Evolutionary conservation across 2,797 vertebrate genomes (phyloP).

Genomic region (Oreochromis grahami): DNA sequence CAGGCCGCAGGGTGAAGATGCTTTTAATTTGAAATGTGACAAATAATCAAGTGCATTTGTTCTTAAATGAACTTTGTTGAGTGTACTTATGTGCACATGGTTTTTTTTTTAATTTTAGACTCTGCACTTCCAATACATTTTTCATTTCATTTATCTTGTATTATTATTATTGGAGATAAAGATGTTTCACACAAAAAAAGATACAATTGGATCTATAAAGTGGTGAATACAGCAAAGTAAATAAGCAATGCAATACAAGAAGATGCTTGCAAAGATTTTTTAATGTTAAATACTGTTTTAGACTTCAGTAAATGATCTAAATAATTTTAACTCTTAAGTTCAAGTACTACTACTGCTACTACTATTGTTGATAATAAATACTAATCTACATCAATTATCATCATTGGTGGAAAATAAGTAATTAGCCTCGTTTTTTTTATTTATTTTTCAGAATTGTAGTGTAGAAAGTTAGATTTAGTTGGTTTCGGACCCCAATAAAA

Average conservation of each 20-base stretch:
- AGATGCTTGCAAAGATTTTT: not conserved
- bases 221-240: not conserved
- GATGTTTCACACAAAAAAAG: not conserved
- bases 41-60: not conserved
- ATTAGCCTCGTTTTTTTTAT: not conserved
- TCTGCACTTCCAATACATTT: not conserved
- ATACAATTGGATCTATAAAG: not conserved
- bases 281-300: not conserved
- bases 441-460: not conserved
- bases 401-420: not conserved
- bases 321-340: not conserved
- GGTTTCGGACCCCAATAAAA: not conserved
- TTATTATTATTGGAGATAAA: not conserved
- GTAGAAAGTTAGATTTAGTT: not conserved
- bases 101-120: not conserved
- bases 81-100: not conserved
- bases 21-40: not conserved
- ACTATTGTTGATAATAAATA: not conserved
- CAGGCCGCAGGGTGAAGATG: constrained; percentile 4
- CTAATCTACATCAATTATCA: not conserved
- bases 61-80: not conserved
- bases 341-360: not conserved
- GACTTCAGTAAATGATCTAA: not conserved
- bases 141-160: not conserved
- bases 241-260: not conserved